A percentile compares a stretch with the other conserved stretches of the same genome.
Evolutionary conservation across 2,797 vertebrate species (phyloP).

Genomic region (Danionella dracula): DNA sequence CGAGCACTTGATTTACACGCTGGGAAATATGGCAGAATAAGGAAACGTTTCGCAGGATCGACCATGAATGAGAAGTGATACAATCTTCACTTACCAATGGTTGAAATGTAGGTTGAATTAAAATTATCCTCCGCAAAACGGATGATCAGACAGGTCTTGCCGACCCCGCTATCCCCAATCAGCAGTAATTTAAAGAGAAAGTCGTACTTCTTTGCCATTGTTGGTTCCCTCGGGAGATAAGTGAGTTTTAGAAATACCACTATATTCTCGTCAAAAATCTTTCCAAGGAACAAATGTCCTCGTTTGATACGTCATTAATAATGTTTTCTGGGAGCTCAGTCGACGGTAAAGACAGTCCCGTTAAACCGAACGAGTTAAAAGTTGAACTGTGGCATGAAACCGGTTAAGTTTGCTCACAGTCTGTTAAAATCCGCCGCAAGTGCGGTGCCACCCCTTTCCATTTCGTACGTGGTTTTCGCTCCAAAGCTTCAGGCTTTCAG

Average conservation of each 20-base stretch:
- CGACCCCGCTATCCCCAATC: slow-evolving; percentile 95
- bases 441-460: slow-evolving; percentile 17
- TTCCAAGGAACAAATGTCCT: not conserved
- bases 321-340: slow-evolving; percentile 43
- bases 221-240: not conserved
- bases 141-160: slow-evolving; percentile 92
- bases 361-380: no score
- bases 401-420: not conserved
- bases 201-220: slow-evolving; percentile 95
- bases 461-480: slow-evolving; percentile 5
- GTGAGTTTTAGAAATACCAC: not conserved
- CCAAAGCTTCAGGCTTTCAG: slow-evolving; percentile 1
- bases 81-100: slow-evolving; percentile 77
- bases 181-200: slow-evolving; percentile 91
- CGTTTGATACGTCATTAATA: slow-evolving; percentile 8
- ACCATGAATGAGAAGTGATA: not conserved
- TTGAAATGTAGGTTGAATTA: slow-evolving; percentile 92
- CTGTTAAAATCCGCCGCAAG: not conserved
- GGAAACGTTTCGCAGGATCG: not conserved
- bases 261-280: not conserved
- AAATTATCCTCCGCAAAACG: slow-evolving; percentile 92
- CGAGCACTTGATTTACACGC: slow-evolving; percentile 36
- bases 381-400: slow-evolving; percentile 34
- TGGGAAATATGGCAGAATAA: not conserved
- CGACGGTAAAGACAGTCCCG: slow-evolving; percentile 60